Evolutionary conservation across 2,113 vertebrate genomes (phyloP), one percentile per base, ranked within the genome.

Genomic region (Paramisgurnus dabryanus): DNA sequence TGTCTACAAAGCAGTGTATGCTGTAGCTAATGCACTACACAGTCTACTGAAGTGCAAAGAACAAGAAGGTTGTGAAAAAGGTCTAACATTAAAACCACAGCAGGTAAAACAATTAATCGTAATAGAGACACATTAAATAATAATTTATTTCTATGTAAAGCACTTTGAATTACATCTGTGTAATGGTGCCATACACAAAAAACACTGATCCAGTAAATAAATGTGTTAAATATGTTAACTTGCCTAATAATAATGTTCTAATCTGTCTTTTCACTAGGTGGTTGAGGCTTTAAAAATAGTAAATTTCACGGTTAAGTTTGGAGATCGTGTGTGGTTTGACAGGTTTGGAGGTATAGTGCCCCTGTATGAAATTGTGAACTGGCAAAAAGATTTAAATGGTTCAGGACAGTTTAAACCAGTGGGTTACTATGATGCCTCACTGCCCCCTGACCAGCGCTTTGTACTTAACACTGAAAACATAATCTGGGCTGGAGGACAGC

Each of bases 321-420:
- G 86, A 5, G 90, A 93, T 10, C 79, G 66, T 7, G 87, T 93
- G 39, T 91, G 89, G 89, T 93, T 93, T 80, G 92, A 93, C 67
- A 87, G 83, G 18, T 0, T 17, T 58, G 55, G 55, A 7, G 55
- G 6, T 58, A 17, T 3, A 58, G 17, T 58, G 18, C 17, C 55
- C 55, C 55, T 18, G 55, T 58, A 58, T 58, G 55, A 58, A 58
- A 90, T 88, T 0, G 89, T 68, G n/a, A 27, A 68, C 45, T 69
- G 12, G 47, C 22, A 65, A 13, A 84, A n/a, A 7, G 85, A 85
- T 17, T 34, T 79, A 15, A 80, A 87, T 58, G n/a, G n/a, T 18
- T 58, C 55, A 58, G 5, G n/a, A 7, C 55, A 58, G 17, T 58
- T 58, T 58, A 58, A 58, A 58, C 17, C 55, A 58, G 55, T 58